Evolutionary conservation across 2,113 vertebrate genomes (phyloP), one percentile per base, ranked within the genome.

Genomic region (Tursiops truncatus): DNA sequence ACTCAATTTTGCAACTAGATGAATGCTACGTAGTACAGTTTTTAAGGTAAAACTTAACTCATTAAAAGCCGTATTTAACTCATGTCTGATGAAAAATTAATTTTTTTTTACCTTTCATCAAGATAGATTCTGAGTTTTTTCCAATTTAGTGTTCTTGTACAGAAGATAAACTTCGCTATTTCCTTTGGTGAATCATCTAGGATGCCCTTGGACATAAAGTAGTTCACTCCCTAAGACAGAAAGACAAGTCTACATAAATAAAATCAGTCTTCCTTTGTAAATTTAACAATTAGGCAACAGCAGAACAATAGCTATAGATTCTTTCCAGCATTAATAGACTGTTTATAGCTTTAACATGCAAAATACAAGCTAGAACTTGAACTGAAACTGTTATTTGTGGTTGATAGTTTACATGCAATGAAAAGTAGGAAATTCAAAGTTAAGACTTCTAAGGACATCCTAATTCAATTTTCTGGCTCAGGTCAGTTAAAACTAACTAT

Each of bases 161-260:
- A 99, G 98, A 99, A 99, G 98, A 99, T 99, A 98, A 99, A 99
- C 97, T 99, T 99, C 73, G 99, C 99, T 98, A 99, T 99, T 99
- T 99, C 99, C 97, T 99, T 99, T 13, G 99, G 99, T 21, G 99
- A 99, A 98, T 99, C 99, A 5, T 99, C 98, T 38, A 99, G 98
- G 97, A 99, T 99, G 92, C 99, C 99, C 98, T 99, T 99, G 98
- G 99, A 99, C 99, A 99, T 99, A 98, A 99, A 99, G 97, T 99
- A 99, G 98, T 98, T 98, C 96, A 99, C 99, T 97, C 99, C 99
- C 99, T 99, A 95, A 93, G 96, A 95, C 36, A 98, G 97, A 98
- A 98, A 95, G 67, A 98, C 36, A 98, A 3, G 36, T 50, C 93
- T n/a, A 74, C 65, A 97, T 98, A 97, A 98, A 96, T 96, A 98